Conservation (phyloP, 92 coral and sea anemone species). For the Palythoa caribaeorum region DNA sequence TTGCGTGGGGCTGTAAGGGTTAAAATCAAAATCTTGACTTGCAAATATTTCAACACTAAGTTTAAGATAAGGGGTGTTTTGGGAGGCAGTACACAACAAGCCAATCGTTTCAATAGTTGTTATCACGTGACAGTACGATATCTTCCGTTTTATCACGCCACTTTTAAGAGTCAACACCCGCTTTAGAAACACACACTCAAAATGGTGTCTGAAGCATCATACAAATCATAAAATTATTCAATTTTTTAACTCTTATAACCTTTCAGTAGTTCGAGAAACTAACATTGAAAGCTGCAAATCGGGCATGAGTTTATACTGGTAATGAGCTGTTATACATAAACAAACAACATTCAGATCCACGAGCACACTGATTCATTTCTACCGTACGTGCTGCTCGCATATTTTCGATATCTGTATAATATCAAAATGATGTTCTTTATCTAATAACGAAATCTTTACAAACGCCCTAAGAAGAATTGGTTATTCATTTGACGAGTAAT, state of each 20-base stretch:
- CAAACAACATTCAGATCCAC: not conserved
- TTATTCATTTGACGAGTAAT: too few species aligned
- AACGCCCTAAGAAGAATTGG: too few species aligned
- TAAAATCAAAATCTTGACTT: too few species aligned
- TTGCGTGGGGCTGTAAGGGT: too few species aligned
- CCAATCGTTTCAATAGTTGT: constrained; percentile 18
- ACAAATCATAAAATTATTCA: too few species aligned
- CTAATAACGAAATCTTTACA: too few species aligned
- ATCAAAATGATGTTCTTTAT: too few species aligned
- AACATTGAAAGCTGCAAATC: not conserved
- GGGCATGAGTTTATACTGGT: not conserved
- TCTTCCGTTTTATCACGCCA: constrained; percentile 38
- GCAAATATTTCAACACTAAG: not conserved
- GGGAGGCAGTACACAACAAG: constrained; percentile 8
- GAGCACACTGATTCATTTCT: not conserved
- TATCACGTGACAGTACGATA: constrained; percentile 27
- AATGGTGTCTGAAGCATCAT: not conserved
- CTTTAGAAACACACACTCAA: not conserved
- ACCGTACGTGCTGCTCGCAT: not conserved
- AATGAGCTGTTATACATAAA: constrained; percentile 12
- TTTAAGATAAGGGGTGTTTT: not conserved
- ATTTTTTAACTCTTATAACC: not conserved
- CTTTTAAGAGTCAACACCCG: not conserved
- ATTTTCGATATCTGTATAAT: too few species aligned
- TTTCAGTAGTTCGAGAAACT: not conserved